Evolutionary conservation across 2,797 vertebrate genomes (phyloP), one percentile per base, ranked within the genome.

Genomic region (Hydrolagus colliei): DNA sequence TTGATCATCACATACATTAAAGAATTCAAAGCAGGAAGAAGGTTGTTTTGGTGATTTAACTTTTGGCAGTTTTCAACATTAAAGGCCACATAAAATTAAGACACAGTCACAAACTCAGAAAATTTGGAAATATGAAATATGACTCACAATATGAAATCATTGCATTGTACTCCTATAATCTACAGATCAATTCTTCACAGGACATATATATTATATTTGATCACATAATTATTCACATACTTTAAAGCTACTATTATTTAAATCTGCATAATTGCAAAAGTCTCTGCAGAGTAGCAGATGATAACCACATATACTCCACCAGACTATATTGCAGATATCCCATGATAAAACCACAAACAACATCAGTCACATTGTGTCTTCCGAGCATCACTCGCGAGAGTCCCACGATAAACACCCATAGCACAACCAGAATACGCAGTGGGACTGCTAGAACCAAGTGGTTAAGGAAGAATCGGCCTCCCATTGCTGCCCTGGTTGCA

Each of bases 301-400:
- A 98, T 72, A 99, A 90, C 98, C 98, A 99, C 89, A 96, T 92
- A 88, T 94, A 92, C 91, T 98, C 96, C 89, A 99, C 96, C 86
- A 99, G 91, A 63, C 95, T 94, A 88, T 98, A 98, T 87, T 98
- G 96, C 84, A 91, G 93, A 41, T 99, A 98, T 86, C 98, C 98
- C 95, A 98, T 95, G 88, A 96, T 90, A 90, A 98, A 95, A 7
- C 98, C 98, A 9, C 96, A 98, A 35, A 93, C 87, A 88, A 99
- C 98, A 0, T 99, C 98, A 0, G 96, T 97, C 89, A 99, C 97
- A 1, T 99, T 97, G 93, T 99, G 98, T 35, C 98, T 91, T 80
- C 98, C 98, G 87, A 99, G 94, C 94, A 99, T 93, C 86, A 99
- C 95, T 27, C 98, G 94, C 32, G 98, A 99, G 87, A 99, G 59